These are phyloP conservation scores for Aurelia sp. DNA, from an alignment of 30 jellyfish, hydroid and myxozoan genomes.

Conservation along the genomic window DNA sequence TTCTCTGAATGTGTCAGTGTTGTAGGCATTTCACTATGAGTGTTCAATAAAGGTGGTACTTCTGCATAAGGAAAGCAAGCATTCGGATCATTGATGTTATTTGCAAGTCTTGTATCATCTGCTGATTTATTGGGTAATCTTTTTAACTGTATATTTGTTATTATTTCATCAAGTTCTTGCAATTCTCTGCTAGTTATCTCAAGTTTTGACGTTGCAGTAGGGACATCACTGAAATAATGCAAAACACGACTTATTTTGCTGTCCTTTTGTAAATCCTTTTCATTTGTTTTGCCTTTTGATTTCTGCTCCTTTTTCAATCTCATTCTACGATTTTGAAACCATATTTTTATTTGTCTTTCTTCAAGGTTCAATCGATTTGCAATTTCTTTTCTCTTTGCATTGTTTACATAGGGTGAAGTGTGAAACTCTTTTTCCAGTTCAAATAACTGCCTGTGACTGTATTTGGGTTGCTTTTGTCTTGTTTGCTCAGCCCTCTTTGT, in stretches of 20 bases:
- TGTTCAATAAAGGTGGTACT: constrained; percentile 14
- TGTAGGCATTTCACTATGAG: constrained; percentile 6
- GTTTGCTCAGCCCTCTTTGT: neutral
- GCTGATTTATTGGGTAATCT: constrained; percentile 39
- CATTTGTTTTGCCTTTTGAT: neutral
- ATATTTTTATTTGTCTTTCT: constrained; percentile 57
- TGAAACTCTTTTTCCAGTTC: constrained; percentile 77
- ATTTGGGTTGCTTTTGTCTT: constrained; percentile 52
- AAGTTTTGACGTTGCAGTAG: neutral
- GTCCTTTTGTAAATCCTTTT: neutral
- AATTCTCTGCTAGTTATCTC: neutral
- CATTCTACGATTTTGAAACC: constrained; percentile 82
- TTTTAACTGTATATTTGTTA: constrained; percentile 24
- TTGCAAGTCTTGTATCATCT: neutral
- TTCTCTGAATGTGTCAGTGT: constrained; percentile 43
- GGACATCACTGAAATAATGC: constrained; percentile 55
- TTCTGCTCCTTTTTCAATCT: constrained; percentile 34
- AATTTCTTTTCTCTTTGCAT: constrained; percentile 50
- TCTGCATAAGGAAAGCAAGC: constrained; percentile 66
- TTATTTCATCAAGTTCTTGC: constrained; percentile 15
- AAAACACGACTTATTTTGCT: constrained; percentile 30
- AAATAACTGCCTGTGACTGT: constrained; percentile 63
- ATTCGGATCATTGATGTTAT: constrained; percentile 33
- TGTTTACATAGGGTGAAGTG: constrained; percentile 54
- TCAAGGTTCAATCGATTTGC: constrained; percentile 39